A percentile compares a stretch with the other conserved stretches of the same genome.
These are phyloP conservation scores for Cecropterus lyciades DNA, from an alignment of 1,140 invertebrate species.

Conservation along the genomic window DNA sequence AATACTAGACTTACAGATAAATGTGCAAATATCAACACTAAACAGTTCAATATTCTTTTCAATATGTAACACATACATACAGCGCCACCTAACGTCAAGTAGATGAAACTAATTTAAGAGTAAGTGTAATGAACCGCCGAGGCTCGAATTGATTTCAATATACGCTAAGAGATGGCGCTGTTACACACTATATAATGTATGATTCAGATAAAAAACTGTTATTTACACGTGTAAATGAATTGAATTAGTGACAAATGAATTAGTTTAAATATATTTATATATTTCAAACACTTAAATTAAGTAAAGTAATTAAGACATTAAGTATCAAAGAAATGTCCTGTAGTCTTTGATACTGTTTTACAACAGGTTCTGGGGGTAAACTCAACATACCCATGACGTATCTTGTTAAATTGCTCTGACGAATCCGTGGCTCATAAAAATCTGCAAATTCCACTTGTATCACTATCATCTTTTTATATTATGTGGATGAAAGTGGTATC, in stretches of 20 bases:
- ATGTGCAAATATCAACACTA: not conserved
- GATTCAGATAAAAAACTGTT: constrained; percentile 1
- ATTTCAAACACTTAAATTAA: constrained; percentile 5
- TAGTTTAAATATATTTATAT: constrained; percentile 11
- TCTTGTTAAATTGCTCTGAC: constrained; percentile 61
- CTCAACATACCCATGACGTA: constrained; percentile 70
- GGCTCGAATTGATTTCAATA: constrained; percentile 6
- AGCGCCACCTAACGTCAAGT: constrained; percentile 18
- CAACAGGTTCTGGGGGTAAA: constrained; percentile 22
- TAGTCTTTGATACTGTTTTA: constrained; percentile 37
- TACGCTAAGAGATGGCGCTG: constrained; percentile 47
- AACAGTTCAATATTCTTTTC: not conserved
- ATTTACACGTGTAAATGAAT: constrained; percentile 7
- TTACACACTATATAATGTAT: not conserved
- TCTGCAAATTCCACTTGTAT: constrained; percentile 58
- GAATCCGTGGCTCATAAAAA: constrained; percentile 58
- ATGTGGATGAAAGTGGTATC: not conserved
- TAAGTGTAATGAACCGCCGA: not conserved
- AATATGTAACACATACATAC: not conserved
- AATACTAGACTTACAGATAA: too few relatives aligned
- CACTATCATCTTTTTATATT: constrained; percentile 13
- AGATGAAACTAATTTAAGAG: not conserved
- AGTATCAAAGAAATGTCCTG: constrained; percentile 28
- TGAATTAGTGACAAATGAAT: constrained; percentile 20
- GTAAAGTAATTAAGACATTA: constrained; percentile 17